Evolutionary conservation across 2,113 vertebrate genomes (phyloP).

Genomic region (Labeo rohita): DNA sequence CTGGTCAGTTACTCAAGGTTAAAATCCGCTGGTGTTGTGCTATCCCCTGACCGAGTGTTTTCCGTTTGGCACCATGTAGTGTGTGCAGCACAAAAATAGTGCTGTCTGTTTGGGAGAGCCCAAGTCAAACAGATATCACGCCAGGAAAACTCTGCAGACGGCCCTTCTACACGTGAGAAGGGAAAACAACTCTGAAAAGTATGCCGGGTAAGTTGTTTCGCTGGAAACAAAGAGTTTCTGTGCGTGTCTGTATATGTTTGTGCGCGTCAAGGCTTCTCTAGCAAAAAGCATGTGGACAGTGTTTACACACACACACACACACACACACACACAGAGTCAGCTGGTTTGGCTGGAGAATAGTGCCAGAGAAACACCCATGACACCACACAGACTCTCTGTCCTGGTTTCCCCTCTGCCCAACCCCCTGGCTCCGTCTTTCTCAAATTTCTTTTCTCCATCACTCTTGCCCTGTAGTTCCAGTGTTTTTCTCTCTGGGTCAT

Average conservation of each 20-base stretch:
- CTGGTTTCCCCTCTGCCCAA: constrained; percentile 2
- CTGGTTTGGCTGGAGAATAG: constrained; percentile 49
- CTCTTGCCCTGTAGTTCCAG: background rate
- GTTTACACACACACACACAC: constrained; percentile 45
- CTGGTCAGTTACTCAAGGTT: constrained; percentile 41
- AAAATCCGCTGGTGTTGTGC: background rate
- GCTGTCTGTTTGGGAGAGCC: constrained; percentile 33
- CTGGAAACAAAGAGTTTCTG: background rate
- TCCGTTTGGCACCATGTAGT: constrained; percentile 25
- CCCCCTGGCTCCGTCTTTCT: background rate
- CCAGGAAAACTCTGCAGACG: constrained; percentile 10
- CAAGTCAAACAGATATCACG: constrained; percentile 42
- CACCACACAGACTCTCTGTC: constrained; percentile 44
- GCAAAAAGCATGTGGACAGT: constrained; percentile 53
- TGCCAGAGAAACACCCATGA: constrained; percentile 49
- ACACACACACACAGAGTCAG: constrained; percentile 34
- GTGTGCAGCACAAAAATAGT: constrained; percentile 24
- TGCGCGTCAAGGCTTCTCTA: constrained; percentile 3
- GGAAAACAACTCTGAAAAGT: constrained; percentile 7
- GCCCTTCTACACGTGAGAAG: background rate
- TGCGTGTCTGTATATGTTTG: background rate
- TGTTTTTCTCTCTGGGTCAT: background rate
- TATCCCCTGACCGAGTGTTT: constrained; percentile 35
- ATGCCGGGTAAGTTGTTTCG: constrained; percentile 1
- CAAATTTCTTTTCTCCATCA: background rate